These are phyloP conservation scores for Staurois parvus DNA, from an alignment of 2,797 vertebrate genomes.

Conservation along the genomic window DNA sequence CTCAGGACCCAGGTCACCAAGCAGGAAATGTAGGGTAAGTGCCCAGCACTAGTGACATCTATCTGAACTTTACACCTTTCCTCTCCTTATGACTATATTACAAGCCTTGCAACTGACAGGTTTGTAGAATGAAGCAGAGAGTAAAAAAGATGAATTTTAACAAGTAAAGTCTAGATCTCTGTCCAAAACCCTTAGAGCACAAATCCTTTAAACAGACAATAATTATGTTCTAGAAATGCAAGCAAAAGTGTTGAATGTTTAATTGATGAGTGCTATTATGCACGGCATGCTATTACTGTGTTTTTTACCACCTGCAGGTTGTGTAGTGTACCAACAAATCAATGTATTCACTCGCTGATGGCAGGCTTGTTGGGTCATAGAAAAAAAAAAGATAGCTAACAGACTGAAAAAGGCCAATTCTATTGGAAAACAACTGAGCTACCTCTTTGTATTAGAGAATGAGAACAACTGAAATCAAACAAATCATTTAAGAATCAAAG, in stretches of 20 bases:
- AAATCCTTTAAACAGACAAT: not conserved
- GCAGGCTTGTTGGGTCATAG: not conserved
- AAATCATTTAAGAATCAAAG: conserved; percentile 27
- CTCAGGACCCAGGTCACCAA: no score
- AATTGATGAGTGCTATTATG: not conserved
- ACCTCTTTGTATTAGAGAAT: conserved; percentile 1
- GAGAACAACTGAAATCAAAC: conserved; percentile 15
- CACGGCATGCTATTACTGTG: not conserved
- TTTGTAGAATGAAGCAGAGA: no score
- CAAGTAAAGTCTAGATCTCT: not conserved
- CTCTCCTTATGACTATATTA: no score
- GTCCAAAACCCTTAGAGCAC: not conserved
- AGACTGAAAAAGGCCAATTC: not conserved
- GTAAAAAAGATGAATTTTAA: no score
- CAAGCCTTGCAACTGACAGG: no score
- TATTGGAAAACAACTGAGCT: conserved; percentile 5
- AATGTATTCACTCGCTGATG: not conserved
- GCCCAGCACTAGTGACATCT: no score
- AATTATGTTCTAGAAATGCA: not conserved
- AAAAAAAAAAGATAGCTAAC: not conserved
- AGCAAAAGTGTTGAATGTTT: not conserved
- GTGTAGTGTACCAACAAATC: not conserved
- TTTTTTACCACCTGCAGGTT: not conserved
- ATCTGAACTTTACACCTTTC: no score
- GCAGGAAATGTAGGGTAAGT: no score